Evolutionary conservation across 2,113 vertebrate species (phyloP).

Genomic region (Orycteropus afer): DNA sequence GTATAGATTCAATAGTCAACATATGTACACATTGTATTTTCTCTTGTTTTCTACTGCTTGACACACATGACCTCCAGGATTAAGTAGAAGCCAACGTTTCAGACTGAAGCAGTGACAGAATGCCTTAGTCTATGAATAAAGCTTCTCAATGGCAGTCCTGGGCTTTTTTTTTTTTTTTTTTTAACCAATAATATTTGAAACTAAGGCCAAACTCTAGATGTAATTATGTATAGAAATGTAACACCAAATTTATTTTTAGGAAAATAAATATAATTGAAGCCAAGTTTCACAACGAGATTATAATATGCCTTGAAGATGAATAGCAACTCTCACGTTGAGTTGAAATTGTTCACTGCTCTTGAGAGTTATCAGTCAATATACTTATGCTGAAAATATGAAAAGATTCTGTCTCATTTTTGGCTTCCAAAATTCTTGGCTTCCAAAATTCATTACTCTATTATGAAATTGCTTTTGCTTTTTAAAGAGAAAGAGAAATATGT

Average conservation of each 20-base stretch:
- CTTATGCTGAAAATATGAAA: fast-evolving
- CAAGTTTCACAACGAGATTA: not conserved
- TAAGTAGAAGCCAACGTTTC: not conserved
- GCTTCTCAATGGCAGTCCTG: not conserved
- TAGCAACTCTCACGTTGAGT: not conserved
- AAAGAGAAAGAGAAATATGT: not conserved
- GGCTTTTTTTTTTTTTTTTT: not conserved
- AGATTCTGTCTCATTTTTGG: no score
- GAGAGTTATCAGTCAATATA: not conserved
- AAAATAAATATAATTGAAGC: not conserved
- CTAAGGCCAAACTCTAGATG: not conserved
- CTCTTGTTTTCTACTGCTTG: not conserved
- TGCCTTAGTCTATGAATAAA: not conserved
- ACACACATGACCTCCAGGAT: not conserved
- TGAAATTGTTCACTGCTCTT: not conserved
- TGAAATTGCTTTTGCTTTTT: not conserved
- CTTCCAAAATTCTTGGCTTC: not conserved
- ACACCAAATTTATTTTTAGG: not conserved
- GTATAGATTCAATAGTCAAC: not conserved
- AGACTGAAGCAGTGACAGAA: not conserved
- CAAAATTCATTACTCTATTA: not conserved
- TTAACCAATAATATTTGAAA: not conserved
- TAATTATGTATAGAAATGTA: not conserved
- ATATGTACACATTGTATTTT: not conserved
- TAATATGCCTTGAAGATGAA: not conserved